Percentiles rank a stretch among this genome's conserved stretches.
Evolutionary conservation across 2,888 invertebrate genomes (phyloP).

Genomic region (Endomychus coccineus): DNA sequence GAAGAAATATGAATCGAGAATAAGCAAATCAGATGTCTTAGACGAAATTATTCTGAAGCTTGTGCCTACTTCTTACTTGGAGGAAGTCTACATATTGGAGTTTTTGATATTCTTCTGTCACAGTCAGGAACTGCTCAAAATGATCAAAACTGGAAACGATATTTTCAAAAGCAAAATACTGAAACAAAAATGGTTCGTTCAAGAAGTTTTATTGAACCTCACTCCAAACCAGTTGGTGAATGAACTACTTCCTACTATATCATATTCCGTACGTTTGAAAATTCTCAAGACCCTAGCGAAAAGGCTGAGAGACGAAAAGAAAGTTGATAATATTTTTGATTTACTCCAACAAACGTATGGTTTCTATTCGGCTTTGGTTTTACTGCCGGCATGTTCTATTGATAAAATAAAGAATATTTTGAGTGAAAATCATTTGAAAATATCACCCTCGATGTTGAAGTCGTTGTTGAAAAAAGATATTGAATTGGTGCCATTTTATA

Average conservation of each 20-base stretch:
- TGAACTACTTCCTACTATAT: slow-evolving; percentile 10
- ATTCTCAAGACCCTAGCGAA: slow-evolving; percentile 15
- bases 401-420: slow-evolving; percentile 11
- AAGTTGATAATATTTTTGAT: slow-evolving; percentile 6
- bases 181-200: slow-evolving; percentile 17
- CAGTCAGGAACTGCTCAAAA: slow-evolving; percentile 8
- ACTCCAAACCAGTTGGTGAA: slow-evolving; percentile 11
- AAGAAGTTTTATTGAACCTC: slow-evolving; percentile 4
- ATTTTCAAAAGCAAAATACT: slow-evolving; percentile 11
- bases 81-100: slow-evolving; percentile 14
- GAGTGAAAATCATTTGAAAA: background rate
- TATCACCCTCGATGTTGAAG: slow-evolving; percentile 4
- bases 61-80: slow-evolving; percentile 13
- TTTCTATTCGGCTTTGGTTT: slow-evolving; percentile 4
- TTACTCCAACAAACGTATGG: slow-evolving; percentile 10
- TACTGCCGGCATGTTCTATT: slow-evolving; percentile 13
- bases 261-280: slow-evolving; percentile 11
- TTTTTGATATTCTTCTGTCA: slow-evolving; percentile 14
- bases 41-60: slow-evolving; percentile 11
- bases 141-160: slow-evolving; percentile 15
- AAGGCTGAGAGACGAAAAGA: slow-evolving; percentile 6
- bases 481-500: slow-evolving; percentile 6
- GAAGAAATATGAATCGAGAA: slow-evolving; percentile 1
- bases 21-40: slow-evolving; percentile 4
- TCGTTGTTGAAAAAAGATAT: slow-evolving; percentile 5